These are phyloP conservation scores for Phragmatobia fuliginosa DNA, from an alignment of 2,888 invertebrate genomes.

Conservation along the genomic window DNA sequence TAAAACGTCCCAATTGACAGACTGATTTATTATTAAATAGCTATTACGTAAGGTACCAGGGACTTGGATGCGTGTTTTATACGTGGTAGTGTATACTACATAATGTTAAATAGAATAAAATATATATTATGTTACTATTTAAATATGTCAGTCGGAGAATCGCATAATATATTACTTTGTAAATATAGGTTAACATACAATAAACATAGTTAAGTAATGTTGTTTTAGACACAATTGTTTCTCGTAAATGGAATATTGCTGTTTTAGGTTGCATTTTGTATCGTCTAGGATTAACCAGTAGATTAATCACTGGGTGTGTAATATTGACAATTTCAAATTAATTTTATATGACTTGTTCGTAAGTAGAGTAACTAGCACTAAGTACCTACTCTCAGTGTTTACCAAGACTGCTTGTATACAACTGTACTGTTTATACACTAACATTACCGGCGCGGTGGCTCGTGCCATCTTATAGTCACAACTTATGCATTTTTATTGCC, in stretches of 20 bases:
- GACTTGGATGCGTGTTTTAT: constrained; percentile 86
- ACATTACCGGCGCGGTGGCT: constrained; percentile 69
- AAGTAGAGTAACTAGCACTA: constrained; percentile 79
- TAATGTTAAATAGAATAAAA: constrained; percentile 82
- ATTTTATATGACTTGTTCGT: constrained; percentile 82
- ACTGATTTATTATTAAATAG: constrained; percentile 85
- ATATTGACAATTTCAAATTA: constrained; percentile 77
- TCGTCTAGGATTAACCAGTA: constrained; percentile 77
- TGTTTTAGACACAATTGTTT: constrained; percentile 84
- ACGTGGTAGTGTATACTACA: constrained; percentile 84
- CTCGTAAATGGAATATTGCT: constrained; percentile 84
- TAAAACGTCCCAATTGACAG: constrained; percentile 86
- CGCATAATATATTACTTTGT: constrained; percentile 86
- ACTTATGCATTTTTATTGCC: constrained; percentile 84
- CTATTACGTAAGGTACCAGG: constrained; percentile 80
- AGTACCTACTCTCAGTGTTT: constrained; percentile 85
- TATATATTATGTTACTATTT: constrained; percentile 84
- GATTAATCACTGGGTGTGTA: constrained; percentile 76
- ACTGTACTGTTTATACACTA: constrained; percentile 82
- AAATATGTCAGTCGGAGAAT: constrained; percentile 80
- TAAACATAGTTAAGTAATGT: constrained; percentile 68
- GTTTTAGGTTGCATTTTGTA: constrained; percentile 87
- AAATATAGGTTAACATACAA: constrained; percentile 80
- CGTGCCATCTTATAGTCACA: constrained; percentile 82
- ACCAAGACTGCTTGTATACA: constrained; percentile 86